Conservation (phyloP, 2,888 invertebrate species). For the Epirrhoe alternata region DNA sequence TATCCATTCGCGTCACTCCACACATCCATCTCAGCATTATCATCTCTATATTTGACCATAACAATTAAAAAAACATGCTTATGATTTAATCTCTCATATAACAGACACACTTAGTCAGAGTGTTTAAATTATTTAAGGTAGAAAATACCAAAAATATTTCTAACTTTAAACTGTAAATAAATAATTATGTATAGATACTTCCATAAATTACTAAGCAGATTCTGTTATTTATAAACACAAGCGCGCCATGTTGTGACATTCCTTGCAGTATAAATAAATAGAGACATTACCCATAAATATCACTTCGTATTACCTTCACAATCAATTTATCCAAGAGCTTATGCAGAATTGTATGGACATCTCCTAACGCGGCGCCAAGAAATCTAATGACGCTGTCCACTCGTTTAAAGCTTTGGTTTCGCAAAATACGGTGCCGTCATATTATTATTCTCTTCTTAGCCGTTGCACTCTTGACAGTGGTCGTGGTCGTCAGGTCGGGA, state of each 20-base stretch:
- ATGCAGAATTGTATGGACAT: slow-evolving; percentile 45
- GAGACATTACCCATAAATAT: slow-evolving; percentile 21
- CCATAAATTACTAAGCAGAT: slow-evolving; percentile 2
- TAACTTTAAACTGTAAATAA: background rate
- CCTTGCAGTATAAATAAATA: slow-evolving; percentile 8
- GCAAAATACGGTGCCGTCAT: background rate
- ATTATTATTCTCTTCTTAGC: no score
- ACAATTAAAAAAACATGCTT: no score
- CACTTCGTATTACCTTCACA: slow-evolving; percentile 20
- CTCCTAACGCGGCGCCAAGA: slow-evolving; percentile 53
- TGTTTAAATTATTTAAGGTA: no score
- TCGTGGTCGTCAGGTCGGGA: no score
- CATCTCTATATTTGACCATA: no score
- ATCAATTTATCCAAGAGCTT: slow-evolving; percentile 38
- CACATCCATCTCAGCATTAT: no score
- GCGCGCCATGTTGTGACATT: slow-evolving; percentile 15
- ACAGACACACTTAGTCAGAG: no score
- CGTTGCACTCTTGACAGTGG: no score
- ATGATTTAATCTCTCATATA: no score
- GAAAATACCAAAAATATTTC: background rate
- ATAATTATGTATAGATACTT: background rate
- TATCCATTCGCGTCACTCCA: no score
- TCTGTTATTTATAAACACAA: slow-evolving; percentile 12
- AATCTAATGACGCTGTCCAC: slow-evolving; percentile 42
- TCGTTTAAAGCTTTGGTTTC: slow-evolving; percentile 8